Evolutionary conservation across 2,113 vertebrate genomes (phyloP).

Genomic region (Probosciger aterrimus): DNA sequence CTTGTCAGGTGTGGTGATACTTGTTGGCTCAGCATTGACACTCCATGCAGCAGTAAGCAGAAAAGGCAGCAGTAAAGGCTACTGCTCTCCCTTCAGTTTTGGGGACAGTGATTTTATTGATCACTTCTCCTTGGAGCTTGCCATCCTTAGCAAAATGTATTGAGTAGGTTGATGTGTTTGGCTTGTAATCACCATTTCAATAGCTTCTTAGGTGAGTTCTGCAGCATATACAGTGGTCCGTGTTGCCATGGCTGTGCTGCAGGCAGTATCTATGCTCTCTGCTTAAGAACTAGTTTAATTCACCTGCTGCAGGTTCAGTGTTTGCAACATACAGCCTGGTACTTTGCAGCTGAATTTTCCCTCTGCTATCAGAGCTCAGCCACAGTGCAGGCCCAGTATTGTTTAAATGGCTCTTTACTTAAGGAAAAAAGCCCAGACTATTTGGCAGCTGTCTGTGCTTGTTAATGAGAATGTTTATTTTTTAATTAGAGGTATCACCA

Average conservation of each 20-base stretch:
- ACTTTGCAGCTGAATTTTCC: background rate
- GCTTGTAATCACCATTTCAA: background rate
- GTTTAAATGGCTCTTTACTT: background rate
- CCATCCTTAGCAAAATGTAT: background rate
- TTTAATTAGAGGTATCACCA: background rate
- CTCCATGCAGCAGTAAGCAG: background rate
- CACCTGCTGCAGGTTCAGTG: background rate
- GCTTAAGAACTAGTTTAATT: background rate
- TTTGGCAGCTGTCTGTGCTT: background rate
- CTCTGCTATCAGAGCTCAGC: background rate
- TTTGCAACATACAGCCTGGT: rapidly evolving
- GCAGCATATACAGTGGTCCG: rapidly evolving
- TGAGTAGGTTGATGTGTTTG: background rate
- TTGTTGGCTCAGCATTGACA: background rate
- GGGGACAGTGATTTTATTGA: background rate
- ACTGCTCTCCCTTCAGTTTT: background rate
- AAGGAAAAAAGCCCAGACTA: background rate
- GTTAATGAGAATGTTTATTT: background rate
- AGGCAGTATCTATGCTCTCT: background rate
- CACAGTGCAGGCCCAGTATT: background rate
- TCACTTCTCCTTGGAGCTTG: background rate
- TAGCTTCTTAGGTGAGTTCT: background rate
- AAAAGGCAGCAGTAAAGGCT: background rate
- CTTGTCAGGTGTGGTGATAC: background rate
- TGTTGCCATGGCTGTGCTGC: background rate